Conservation (phyloP, 2,797 vertebrate species). For the Neosilurus hyrtlii region DNA sequence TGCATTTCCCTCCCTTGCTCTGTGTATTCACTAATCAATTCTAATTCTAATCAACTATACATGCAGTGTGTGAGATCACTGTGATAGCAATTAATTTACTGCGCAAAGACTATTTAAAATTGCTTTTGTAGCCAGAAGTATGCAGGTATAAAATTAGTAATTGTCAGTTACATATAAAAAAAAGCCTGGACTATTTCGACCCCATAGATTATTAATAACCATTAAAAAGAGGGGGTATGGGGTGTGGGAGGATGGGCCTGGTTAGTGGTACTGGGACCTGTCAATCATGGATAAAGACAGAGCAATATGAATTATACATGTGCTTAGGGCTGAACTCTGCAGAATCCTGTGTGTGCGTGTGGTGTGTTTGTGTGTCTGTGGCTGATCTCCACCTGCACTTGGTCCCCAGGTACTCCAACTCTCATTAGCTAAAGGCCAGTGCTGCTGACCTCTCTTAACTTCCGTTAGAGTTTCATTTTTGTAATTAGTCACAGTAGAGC, state of each 20-base stretch:
- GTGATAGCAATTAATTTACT: neutral
- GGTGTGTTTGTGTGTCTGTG: conserved; percentile 39
- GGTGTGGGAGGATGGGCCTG: conserved; percentile 15
- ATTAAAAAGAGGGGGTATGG: conserved; percentile 6
- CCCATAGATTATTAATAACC: conserved; percentile 9
- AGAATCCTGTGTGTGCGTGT: conserved; percentile 38
- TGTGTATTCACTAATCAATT: neutral
- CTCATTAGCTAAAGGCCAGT: conserved; percentile 57
- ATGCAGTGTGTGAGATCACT: neutral
- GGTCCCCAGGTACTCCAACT: conserved; percentile 43
- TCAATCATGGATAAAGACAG: conserved; percentile 50
- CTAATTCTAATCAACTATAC: neutral
- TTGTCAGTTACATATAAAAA: neutral
- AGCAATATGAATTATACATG: conserved; percentile 54
- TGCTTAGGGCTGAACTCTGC: conserved; percentile 49
- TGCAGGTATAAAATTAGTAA: neutral
- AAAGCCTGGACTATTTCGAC: neutral
- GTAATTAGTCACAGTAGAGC: conserved; percentile 46
- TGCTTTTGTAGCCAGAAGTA: neutral
- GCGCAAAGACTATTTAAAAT: neutral
- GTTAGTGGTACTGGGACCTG: conserved; percentile 41
- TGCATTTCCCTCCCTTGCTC: neutral
- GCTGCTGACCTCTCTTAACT: conserved; percentile 52
- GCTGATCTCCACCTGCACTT: conserved; percentile 43
- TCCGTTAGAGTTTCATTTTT: conserved; percentile 51